Base-by-base conservation (phyloP, 2,797 vertebrate species). In the Emydoidea blandingii region DNA sequence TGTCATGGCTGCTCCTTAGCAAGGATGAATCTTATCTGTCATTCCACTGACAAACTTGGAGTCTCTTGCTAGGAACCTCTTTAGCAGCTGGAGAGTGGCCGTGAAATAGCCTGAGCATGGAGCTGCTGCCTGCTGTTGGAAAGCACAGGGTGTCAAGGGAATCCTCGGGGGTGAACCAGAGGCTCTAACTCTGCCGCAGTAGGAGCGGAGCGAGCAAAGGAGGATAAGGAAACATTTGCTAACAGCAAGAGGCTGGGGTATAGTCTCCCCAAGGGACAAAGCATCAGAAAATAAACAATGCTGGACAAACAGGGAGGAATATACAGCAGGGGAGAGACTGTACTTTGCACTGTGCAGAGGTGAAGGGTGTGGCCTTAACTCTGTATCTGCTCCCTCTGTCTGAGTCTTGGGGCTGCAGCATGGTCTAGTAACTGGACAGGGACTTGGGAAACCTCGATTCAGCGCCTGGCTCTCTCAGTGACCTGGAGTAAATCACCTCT, bases 261-360 rank as follows among this genome's bases (percentile, higher is more conserved):
- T 0, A 2, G 62, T 34, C 34, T 83, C 15, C 37, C 4, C 0
- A 0, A 90, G 19, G 34, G 34, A 10, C n/a, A 37, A 5, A n/a
- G 8, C n/a, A 19, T n/a, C 18, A n/a, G 18, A 59, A 59, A 29
- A 12, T 37, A 11, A 8, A 16, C 62, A n/a, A 19, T 19, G 65
- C n/a, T 11, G 62, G 74, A 84, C 54, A 59, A 59, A 29, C 27
- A 29, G 27, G 27, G 27, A 29, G 27, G 27, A 29, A 14, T 59
- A 83, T 23, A 6, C 5, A 53, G 85, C 37, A 37, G 18, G 12
- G 79, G 4, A 37, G 68, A 91, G 19, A n/a, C 31, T 79, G 49
- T 0, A 1, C 4, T 34, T 29, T 41, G 68, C 34, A 53, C 47
- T 62, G 29, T 18, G 41, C 34, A 89, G 4, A 54, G 23, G 21